Evolutionary conservation across 2,888 invertebrate species (phyloP).

Genomic region (Physocephala rufipes): DNA sequence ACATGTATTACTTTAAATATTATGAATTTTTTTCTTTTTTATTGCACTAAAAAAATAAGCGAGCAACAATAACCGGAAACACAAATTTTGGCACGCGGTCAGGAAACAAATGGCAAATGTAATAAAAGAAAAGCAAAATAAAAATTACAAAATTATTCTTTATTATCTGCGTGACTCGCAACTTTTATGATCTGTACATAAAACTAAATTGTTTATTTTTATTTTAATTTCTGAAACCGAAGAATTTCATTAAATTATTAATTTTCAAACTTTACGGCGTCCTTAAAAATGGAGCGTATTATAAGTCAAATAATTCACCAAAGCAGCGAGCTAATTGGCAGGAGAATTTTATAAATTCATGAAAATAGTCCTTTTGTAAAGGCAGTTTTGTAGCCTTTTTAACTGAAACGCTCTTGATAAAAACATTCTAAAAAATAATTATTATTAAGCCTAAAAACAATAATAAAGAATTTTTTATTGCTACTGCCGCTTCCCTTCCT

Average conservation of each 20-base stretch:
- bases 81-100: background rate
- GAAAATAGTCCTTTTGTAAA: too few species aligned
- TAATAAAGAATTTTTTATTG: too few species aligned
- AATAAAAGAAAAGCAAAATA: too few species aligned
- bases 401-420: too few species aligned
- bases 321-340: too few species aligned
- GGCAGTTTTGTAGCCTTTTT: too few species aligned
- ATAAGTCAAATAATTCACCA: too few species aligned
- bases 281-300: background rate
- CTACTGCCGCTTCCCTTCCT: too few species aligned
- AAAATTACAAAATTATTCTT: conserved; percentile 8
- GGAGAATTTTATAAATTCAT: too few species aligned
- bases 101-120: background rate
- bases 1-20: background rate
- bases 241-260: background rate
- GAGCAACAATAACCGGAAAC: background rate
- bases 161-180: background rate
- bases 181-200: background rate
- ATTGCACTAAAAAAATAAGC: background rate
- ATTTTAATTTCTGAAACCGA: background rate
- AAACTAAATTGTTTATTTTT: background rate
- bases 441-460: too few species aligned
- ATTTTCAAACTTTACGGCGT: background rate
- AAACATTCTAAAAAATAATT: too few species aligned
- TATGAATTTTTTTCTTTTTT: background rate